These are phyloP conservation scores for Gallinago paraguaiae DNA, from an alignment of 2,113 vertebrate genomes.

Conservation along the genomic window DNA sequence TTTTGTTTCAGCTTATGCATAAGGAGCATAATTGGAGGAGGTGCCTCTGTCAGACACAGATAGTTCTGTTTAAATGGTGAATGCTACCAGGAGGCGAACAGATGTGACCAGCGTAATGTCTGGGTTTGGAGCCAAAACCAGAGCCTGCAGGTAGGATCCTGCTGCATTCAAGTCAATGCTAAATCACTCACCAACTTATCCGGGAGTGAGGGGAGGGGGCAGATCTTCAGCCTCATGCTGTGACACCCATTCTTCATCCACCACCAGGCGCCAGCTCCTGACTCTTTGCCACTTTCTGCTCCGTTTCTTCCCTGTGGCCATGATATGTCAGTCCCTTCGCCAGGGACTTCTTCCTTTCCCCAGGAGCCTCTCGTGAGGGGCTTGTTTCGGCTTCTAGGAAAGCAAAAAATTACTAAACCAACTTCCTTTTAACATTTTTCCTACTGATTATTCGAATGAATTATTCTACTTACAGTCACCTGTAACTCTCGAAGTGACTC, in stretches of 20 bases:
- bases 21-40: background rate
- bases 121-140: background rate
- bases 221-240: background rate
- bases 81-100: background rate
- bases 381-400: background rate
- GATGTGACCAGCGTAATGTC: background rate
- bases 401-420: background rate
- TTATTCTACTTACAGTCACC: background rate
- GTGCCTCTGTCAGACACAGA: background rate
- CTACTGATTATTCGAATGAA: background rate
- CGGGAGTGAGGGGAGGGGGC: background rate
- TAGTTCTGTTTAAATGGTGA: background rate
- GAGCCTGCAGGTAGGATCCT: background rate
- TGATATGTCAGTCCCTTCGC: background rate
- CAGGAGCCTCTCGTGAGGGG: background rate
- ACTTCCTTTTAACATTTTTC: background rate
- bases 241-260: background rate
- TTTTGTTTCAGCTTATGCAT: background rate
- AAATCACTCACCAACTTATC: background rate
- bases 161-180: background rate
- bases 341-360: background rate
- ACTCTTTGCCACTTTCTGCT: background rate
- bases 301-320: background rate
- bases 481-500: background rate
- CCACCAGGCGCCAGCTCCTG: background rate